Percentiles rank a stretch among this genome's conserved stretches.
Conservation (phyloP, 2,888 invertebrate genomes). For the Neoscelio sp. region DNA sequence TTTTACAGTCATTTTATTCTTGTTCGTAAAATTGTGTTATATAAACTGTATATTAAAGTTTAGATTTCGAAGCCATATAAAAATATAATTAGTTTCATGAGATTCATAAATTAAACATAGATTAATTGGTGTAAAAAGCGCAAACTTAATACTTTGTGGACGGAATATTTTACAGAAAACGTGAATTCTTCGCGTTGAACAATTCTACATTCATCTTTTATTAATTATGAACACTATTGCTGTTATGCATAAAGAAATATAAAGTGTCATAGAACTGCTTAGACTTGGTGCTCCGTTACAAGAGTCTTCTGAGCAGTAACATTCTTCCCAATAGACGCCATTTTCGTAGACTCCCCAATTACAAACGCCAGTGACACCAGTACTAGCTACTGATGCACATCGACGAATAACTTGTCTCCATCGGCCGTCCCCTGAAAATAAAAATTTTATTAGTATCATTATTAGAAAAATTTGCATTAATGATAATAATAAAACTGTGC, state of each 20-base stretch:
- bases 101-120: neutral
- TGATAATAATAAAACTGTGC: no score
- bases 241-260: slow-evolving; percentile 13
- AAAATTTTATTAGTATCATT: slow-evolving; percentile 1
- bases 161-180: slow-evolving; percentile 5
- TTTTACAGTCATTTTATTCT: no score
- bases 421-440: slow-evolving; percentile 94
- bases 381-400: slow-evolving; percentile 95
- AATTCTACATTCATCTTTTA: slow-evolving; percentile 32
- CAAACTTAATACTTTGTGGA: slow-evolving; percentile 12
- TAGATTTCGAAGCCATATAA: no score
- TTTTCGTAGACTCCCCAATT: slow-evolving; percentile 98
- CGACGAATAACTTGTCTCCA: slow-evolving; percentile 96
- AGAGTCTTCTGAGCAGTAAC: slow-evolving; percentile 96
- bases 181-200: neutral
- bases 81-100: no score
- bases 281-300: slow-evolving; percentile 87
- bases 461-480: neutral
- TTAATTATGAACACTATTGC: slow-evolving; percentile 22
- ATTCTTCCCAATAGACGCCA: slow-evolving; percentile 98
- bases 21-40: no score
- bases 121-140: neutral
- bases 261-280: slow-evolving; percentile 19
- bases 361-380: slow-evolving; percentile 97
- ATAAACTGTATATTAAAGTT: no score